Conservation (phyloP, 2,888 invertebrate species). For the Nomada lathburiana region DNA sequence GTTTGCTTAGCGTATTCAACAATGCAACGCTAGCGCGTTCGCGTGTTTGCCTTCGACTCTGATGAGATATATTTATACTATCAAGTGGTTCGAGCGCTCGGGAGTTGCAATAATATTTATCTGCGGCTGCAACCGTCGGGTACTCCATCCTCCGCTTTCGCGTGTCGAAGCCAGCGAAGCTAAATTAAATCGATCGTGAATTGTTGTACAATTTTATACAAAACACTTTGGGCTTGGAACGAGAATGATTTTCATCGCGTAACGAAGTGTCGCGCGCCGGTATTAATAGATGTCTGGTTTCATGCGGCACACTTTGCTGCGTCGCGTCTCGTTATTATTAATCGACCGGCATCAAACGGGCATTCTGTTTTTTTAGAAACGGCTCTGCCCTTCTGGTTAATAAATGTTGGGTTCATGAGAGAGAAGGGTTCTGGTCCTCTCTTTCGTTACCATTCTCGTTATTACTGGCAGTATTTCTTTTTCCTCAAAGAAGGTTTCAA, state of each 20-base stretch:
- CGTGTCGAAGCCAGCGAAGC: neutral
- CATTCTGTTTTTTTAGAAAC: conserved; percentile 14
- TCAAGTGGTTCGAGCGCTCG: conserved; percentile 74
- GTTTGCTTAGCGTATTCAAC: conserved; percentile 60
- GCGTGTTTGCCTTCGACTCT: conserved; percentile 56
- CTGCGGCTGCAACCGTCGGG: conserved; percentile 56
- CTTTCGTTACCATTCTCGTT: neutral
- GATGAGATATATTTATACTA: conserved; percentile 75
- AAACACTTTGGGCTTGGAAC: neutral
- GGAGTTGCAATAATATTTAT: conserved; percentile 75
- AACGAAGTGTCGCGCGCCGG: conserved; percentile 12
- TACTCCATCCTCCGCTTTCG: neutral
- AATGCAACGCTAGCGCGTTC: conserved; percentile 59
- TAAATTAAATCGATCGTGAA: conserved; percentile 5
- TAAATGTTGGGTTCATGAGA: neutral
- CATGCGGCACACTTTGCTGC: conserved; percentile 33
- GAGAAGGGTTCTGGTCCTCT: neutral
- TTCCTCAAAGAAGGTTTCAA: no score
- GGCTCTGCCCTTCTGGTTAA: neutral
- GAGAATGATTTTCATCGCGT: conserved; percentile 6
- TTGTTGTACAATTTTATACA: conserved; percentile 2
- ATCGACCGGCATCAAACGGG: conserved; percentile 30
- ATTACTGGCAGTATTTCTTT: no score
- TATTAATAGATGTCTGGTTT: conserved; percentile 46
- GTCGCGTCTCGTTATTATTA: conserved; percentile 49